A percentile compares a stretch with the other conserved stretches of the same genome.
Evolutionary conservation across 2,113 vertebrate species (phyloP).

Genomic region (Ailuropoda melanoleuca): DNA sequence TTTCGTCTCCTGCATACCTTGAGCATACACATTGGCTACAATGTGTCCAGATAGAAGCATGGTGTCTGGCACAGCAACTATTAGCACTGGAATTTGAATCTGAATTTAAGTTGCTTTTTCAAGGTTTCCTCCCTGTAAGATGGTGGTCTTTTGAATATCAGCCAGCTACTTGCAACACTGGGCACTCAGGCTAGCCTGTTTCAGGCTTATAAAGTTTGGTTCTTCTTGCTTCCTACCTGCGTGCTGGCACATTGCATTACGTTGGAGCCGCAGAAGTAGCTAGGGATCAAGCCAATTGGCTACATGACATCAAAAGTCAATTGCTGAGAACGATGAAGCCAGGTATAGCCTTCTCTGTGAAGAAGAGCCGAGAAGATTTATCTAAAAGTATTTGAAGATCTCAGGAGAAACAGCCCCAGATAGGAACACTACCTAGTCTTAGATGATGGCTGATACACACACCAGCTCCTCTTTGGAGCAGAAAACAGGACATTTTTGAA

Average conservation of each 20-base stretch:
- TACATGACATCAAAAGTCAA: neutral
- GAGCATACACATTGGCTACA: neutral
- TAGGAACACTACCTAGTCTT: neutral
- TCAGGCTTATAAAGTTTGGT: neutral
- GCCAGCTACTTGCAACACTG: neutral
- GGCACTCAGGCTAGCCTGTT: neutral
- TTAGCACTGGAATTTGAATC: neutral
- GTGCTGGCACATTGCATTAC: neutral
- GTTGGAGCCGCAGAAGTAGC: neutral
- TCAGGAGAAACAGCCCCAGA: neutral
- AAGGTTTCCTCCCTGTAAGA: neutral
- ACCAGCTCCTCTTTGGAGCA: slow-evolving; percentile 8
- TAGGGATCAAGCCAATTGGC: slow-evolving; percentile 44
- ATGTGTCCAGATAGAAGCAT: neutral
- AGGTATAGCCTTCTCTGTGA: slow-evolving; percentile 23
- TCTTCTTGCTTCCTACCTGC: neutral
- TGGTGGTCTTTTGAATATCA: neutral
- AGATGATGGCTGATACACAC: neutral
- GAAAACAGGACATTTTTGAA: slow-evolving; percentile 49
- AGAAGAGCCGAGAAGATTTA: slow-evolving; percentile 25
- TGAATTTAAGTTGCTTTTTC: slow-evolving; percentile 32
- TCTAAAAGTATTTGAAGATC: neutral
- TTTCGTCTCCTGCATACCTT: neutral
- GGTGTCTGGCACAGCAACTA: neutral
- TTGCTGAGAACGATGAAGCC: slow-evolving; percentile 32